These are phyloP conservation scores for Oryctolagus cuniculus DNA, from an alignment of 2,113 vertebrate genomes.

Conservation along the genomic window DNA sequence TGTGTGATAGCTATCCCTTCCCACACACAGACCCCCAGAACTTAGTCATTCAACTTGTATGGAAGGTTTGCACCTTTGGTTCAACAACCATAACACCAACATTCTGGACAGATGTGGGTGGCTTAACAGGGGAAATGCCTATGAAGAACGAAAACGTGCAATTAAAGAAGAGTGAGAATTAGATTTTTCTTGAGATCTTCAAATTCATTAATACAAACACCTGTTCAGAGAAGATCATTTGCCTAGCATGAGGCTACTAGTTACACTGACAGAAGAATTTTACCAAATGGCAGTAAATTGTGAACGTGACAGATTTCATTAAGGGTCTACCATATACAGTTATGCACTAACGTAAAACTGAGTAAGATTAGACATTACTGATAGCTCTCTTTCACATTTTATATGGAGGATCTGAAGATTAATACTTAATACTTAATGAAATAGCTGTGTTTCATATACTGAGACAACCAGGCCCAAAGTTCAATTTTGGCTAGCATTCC, in stretches of 20 bases:
- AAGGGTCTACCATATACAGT: not conserved
- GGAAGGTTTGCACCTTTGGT: not conserved
- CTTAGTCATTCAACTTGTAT: not conserved
- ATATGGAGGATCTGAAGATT: slow-evolving; percentile 18
- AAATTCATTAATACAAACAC: slow-evolving; percentile 20
- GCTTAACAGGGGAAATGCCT: slow-evolving; percentile 36
- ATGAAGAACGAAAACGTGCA: not conserved
- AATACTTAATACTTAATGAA: not conserved
- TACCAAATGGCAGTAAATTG: not conserved
- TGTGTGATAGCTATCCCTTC: not conserved
- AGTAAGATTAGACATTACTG: slow-evolving; percentile 31
- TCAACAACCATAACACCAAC: not conserved
- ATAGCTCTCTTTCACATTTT: slow-evolving; percentile 11
- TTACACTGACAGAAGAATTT: not conserved
- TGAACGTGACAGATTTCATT: not conserved
- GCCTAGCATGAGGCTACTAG: not conserved
- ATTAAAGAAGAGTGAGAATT: slow-evolving; percentile 1
- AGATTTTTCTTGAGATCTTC: not conserved
- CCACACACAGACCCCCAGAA: not conserved
- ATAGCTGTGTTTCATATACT: slow-evolving; percentile 49
- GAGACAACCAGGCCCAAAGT: not conserved
- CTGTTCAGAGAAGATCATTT: not conserved
- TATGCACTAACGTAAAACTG: not conserved
- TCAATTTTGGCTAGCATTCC: slow-evolving; percentile 33
- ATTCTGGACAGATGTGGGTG: not conserved